Evolutionary conservation across 2,113 vertebrate species (phyloP).

Genomic region (Cyanistes caeruleus): DNA sequence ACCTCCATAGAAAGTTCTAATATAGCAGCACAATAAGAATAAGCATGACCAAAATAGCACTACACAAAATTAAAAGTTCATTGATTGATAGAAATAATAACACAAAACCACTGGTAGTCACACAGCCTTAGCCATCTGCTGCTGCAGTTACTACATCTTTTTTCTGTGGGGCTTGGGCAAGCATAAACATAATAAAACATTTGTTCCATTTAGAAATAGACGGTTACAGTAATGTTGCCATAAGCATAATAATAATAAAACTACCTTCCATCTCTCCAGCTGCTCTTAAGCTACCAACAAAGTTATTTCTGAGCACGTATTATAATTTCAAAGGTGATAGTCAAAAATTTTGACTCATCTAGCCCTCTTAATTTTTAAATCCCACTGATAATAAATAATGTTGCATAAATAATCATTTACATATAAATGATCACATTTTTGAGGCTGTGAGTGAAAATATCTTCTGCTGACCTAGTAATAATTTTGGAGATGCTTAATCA

Average conservation of each 20-base stretch:
- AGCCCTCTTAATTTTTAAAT: neutral
- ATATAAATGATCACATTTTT: neutral
- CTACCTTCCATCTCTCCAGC: neutral
- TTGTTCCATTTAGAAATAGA: neutral
- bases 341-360: neutral
- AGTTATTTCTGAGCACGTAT: neutral
- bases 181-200: neutral
- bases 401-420: neutral
- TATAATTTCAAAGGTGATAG: neutral
- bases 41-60: neutral
- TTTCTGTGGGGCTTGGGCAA: neutral
- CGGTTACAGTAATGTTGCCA: neutral
- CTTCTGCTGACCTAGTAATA: neutral
- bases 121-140: neutral
- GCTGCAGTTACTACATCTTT: neutral
- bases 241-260: neutral
- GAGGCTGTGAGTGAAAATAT: neutral
- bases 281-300: neutral
- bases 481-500: neutral
- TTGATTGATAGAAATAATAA: slow-evolving; percentile 12
- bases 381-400: neutral
- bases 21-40: neutral
- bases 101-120: neutral
- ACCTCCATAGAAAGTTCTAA: neutral
- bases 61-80: neutral